Base-by-base conservation (phyloP, 2,888 invertebrate genomes). In the Drosophila birchii region DNA sequence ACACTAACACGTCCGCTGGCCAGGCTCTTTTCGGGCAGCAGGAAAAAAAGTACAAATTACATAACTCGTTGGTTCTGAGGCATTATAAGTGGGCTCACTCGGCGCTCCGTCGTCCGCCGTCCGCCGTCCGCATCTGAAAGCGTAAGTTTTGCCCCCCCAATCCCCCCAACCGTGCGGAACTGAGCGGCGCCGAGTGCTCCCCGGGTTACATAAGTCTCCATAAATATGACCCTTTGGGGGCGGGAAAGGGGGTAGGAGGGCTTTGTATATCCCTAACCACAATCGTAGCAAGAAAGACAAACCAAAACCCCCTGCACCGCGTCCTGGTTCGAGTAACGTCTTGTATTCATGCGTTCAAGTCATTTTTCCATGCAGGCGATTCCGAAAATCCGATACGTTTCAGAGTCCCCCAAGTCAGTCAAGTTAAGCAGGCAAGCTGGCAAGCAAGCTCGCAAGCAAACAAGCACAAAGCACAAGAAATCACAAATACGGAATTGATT, bases 351-450 rank as follows among this genome's bases (percentile, higher is more conserved):
- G 90, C 90, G 90, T 91, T 90, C 88, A 90, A 90, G 90, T 90
- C 90, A 90, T 90, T 90, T 89, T 92, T 91, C 89, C 89, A 92
- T 89, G 89, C 92, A 92, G 92, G 92, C 91, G 60, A 61, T 59
- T 61, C 60, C 83, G 73, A 77, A 78, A 75, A 84, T 87, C 85
- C 84, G 87, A 84, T 79, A 87, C 85, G 84, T 89, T 84, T 84
- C 89, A 84, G 84, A 87, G 87, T 82, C 81, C 69, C 26, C 60
- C 60, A 75, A 80, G 62, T 70, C 70, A 72, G 64, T 81, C 79
- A 78, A 56, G 80, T 71, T 72, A 76, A 66, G 71, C 71, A 68
- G 32, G 41, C 41, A 38, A 59, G 47, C 49, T 18, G 32, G 45
- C 45, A 38, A 59, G 49, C 49, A 32, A 49, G 45, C 45, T 16